Base-by-base conservation (phyloP, 2,797 vertebrate species). In the Schizothorax lantsangensis region DNA sequence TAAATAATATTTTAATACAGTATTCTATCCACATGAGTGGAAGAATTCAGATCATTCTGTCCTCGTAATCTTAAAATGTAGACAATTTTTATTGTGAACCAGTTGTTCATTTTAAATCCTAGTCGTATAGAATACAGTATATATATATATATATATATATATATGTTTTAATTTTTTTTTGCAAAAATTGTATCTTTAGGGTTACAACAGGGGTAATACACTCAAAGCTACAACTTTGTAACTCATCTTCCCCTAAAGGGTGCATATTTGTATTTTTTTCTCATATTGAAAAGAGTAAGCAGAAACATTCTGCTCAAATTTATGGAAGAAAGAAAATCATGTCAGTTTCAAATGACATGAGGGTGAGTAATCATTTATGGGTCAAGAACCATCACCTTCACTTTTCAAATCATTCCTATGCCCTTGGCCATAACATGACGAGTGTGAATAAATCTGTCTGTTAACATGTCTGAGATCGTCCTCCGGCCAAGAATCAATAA, bases 401-500 rank as follows among this genome's bases (percentile, higher is more conserved):
- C n/a, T 78, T 40, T 68, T 54, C 47, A n/a, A 85, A 79, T 69
- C 6, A 3, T 54, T 72, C 19, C 17, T n/a, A 19, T 26, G 47
- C 66, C 26, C n/a, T 69, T 72, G 38, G 75, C 52, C 49, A 19
- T 54, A 68, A 52, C 49, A 52, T 62, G 71, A 64, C 26, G 19
- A 74, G 62, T 21, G 66, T 14, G 26, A 54, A 84, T 54, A 78
- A 84, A 78, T 75, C 68, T 21, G 23, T 54, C 75, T 85, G 77
- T 85, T 79, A 83, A 64, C 45, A 21, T 54, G 74, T 80, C 21
- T 72, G 49, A 79, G 52, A 85, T 78, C 11, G 6, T 80, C 78
- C 66, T 72, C 21, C 17, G 2, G n/a, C 64, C 5, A 33, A n/a
- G 15, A 45, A 90, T 84, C 85, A 83, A 88, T 87, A 84, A 30